These are phyloP conservation scores for Vimba vimba DNA, from an alignment of 2,113 vertebrate genomes.

Conservation along the genomic window DNA sequence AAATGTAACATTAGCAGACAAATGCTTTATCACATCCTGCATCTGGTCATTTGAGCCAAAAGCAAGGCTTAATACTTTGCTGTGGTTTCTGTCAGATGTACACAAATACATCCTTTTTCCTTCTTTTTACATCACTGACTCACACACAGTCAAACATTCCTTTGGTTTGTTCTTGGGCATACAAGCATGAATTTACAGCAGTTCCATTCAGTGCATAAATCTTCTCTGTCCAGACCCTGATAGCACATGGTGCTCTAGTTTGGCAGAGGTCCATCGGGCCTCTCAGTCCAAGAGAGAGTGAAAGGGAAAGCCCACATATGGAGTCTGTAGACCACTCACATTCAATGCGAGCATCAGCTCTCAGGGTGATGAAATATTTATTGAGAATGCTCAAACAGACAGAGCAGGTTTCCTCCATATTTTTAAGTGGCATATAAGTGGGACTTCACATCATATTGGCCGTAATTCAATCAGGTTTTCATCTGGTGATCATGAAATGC, in stretches of 20 bases:
- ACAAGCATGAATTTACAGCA: constrained; percentile 6
- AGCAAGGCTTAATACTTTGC: constrained; percentile 6
- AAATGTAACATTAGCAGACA: neutral
- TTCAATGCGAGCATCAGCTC: constrained; percentile 23
- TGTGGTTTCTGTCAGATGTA: constrained; percentile 16
- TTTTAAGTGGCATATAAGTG: neutral
- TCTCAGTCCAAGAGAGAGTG: neutral
- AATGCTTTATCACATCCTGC: neutral
- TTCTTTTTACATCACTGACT: neutral
- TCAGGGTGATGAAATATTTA: constrained; percentile 53
- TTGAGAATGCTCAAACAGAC: constrained; percentile 40
- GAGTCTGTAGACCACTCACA: constrained; percentile 32
- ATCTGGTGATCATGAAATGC: neutral
- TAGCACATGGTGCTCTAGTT: constrained; percentile 11
- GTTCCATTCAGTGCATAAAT: neutral
- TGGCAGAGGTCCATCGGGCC: neutral
- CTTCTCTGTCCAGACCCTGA: neutral
- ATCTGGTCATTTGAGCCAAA: neutral
- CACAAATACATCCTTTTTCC: neutral
- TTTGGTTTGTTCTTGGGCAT: neutral
- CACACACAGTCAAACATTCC: neutral
- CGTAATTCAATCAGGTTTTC: neutral
- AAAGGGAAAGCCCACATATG: constrained; percentile 24
- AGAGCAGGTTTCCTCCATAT: neutral
- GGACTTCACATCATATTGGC: neutral